Percentiles rank a stretch among this genome's conserved stretches.
Conservation (phyloP, 2,797 vertebrate genomes). For the Malurus leucopterus region DNA sequence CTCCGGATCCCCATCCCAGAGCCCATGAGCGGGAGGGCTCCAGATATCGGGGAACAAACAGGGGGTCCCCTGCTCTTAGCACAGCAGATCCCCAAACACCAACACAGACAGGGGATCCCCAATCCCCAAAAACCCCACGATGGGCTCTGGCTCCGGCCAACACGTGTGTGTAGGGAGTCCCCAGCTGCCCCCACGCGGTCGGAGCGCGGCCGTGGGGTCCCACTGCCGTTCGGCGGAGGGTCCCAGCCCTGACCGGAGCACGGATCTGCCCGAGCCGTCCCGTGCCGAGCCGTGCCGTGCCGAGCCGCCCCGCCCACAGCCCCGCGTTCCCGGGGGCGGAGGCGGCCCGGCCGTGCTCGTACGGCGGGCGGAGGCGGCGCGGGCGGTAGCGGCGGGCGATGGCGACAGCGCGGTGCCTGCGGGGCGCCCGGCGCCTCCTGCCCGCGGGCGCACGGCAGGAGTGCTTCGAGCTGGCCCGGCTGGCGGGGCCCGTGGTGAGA, state of each 20-base stretch:
- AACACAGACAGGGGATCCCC: neutral
- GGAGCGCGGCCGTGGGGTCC: neutral
- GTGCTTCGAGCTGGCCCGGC: conserved; percentile 10
- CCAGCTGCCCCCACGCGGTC: neutral
- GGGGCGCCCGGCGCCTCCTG: neutral
- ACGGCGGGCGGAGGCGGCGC: neutral
- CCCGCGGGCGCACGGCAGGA: conserved; percentile 3
- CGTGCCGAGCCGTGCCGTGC: neutral
- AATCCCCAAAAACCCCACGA: rapidly evolving
- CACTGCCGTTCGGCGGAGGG: rapidly evolving
- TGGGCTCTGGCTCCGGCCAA: rapidly evolving
- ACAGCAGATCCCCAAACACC: neutral
- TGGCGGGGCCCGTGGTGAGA: conserved; percentile 65
- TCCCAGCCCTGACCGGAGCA: rapidly evolving
- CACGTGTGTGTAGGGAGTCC: rapidly evolving
- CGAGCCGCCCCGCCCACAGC: neutral
- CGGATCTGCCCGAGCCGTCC: neutral
- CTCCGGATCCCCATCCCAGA: neutral
- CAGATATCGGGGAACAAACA: rapidly evolving
- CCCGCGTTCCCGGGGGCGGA: neutral
- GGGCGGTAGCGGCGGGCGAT: neutral
- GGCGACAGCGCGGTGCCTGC: neutral
- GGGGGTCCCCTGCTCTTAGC: rapidly evolving
- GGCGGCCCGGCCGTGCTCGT: neutral
- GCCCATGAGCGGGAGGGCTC: rapidly evolving